Base-by-base conservation (phyloP, 2,113 vertebrate genomes). In the Pelmatolapia mariae region DNA sequence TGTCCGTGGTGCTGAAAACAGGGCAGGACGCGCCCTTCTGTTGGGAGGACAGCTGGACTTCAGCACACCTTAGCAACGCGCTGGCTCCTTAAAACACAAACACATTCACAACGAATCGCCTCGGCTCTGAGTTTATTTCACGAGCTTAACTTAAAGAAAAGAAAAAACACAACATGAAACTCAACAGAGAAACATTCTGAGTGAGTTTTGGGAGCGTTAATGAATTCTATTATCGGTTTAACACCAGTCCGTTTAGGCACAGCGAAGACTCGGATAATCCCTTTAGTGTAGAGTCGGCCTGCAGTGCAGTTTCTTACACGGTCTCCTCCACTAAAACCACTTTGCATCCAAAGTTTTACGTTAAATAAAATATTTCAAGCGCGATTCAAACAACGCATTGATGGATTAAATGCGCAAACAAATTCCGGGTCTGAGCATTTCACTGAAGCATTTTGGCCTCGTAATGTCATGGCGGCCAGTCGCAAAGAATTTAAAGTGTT, bases 1-100 rank as follows among this genome's bases (percentile, higher is more conserved):
- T 95, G 86, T 95, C 91, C 88, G 15, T 80, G 89, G 94, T 93
- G 15, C 91, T 95, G 90, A 91, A 92, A 85, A 10, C 82, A 26
- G 10, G 8, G 5, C 47, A 8, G 79, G 90, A 36, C 91, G 54
- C 93, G 19, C 87, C 87, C 88, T 80, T 26, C 26, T 78, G 4
- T 50, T 78, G 1, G 71, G 1, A 3, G 10, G 4, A 8, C 16
- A 26, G 24, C 36, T 29, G 47, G 5, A 54, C 54, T 40, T 29
- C 5, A 24, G 8, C 7, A 15, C 38, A 47, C 38, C 38, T 54
- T 11, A 26, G 29, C 54, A 9, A 50, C 33, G 3, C 26, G 3
- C 22, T 26, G 38, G 5, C 16, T 54, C 36, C 26, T 50, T n/a
- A 18, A 80, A 84, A 59, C 22, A 73, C 4, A 66, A 80, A 50